Base-by-base conservation (phyloP, 2,888 invertebrate genomes). In the Baronia brevicornis region DNA sequence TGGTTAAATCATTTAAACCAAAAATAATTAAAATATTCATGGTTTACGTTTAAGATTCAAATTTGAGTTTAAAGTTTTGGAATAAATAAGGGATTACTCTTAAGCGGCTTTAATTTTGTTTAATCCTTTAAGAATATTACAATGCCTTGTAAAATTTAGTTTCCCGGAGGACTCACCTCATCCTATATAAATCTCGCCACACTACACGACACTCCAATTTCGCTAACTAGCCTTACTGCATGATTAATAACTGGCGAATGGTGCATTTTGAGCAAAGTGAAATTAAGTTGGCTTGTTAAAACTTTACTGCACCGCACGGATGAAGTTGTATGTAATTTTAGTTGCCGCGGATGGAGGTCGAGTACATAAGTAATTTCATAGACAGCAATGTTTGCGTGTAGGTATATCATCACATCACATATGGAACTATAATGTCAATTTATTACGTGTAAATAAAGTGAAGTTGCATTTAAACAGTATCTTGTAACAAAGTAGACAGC, bases 201-300 rank as follows among this genome's bases (percentile, higher is more conserved):
- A 63, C 51, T 60, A 60, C 57, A 64, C 55, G 60, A 63, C 60
- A 63, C 68, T 69, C 63, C 60, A 73, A 71, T 75, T 72, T 69
- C 45, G 61, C 70, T 78, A 82, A 82, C 80, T 80, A 80, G 78
- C 68, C 68, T 61, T 74, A 70, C 60, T 73, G 74, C 68, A 77
- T 80, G 82, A 84, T 82, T 82, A 80, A 84, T 79, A 79, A 69
- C 74, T 61, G 70, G 73, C 63, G 78, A 72, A 75, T 78, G 70
- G 74, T 69, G 75, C 71, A 75, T 78, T 74, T 71, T 65, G 64
- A 53, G 70, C 63, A 67, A 77, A 82, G 78, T 80, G 84, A 82
- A 80, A 84, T 82, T 80, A 82, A 84, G 84, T 84, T 82, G 78
- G 75, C 82, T 84, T 80, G 84, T 84, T 84, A 84, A 80, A 84